These are phyloP conservation scores for Hemicordylus capensis DNA, from an alignment of 2,113 vertebrate genomes.

Conservation along the genomic window DNA sequence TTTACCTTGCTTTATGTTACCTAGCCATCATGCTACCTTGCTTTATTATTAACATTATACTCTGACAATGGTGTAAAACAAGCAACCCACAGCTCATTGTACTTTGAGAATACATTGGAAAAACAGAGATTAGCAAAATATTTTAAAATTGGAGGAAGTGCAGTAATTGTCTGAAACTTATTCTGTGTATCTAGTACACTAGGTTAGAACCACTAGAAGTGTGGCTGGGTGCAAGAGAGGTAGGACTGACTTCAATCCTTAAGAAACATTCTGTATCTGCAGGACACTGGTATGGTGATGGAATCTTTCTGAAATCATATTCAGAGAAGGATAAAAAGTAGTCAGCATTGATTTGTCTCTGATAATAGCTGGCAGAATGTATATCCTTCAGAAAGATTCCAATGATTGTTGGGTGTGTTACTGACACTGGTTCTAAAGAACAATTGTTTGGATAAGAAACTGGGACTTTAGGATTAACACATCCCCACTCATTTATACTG, in stretches of 20 bases:
- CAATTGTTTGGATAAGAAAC: not conserved
- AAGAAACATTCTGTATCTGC: not conserved
- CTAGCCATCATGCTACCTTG: no score
- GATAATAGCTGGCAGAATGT: not conserved
- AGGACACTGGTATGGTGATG: not conserved
- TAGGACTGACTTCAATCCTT: not conserved
- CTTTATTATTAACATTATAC: not conserved
- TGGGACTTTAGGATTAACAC: not conserved
- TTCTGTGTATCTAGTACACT: not conserved
- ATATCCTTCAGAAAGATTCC: not conserved
- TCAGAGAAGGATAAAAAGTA: not conserved
- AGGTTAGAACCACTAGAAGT: not conserved
- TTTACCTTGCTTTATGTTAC: not conserved
- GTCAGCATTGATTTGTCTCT: slow-evolving; percentile 4
- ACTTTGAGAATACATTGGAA: not conserved
- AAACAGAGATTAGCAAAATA: not conserved
- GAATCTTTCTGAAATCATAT: not conserved
- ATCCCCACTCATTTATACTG: not conserved
- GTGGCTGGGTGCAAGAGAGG: not conserved
- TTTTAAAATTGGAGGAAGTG: not conserved
- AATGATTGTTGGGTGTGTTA: not conserved
- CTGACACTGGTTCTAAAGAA: not conserved
- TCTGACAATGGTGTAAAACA: not conserved
- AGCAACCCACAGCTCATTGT: not conserved
- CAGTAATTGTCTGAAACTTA: not conserved